Base-by-base conservation (phyloP, 2,113 vertebrate species). In the Lethenteron camtschaticum region DNA sequence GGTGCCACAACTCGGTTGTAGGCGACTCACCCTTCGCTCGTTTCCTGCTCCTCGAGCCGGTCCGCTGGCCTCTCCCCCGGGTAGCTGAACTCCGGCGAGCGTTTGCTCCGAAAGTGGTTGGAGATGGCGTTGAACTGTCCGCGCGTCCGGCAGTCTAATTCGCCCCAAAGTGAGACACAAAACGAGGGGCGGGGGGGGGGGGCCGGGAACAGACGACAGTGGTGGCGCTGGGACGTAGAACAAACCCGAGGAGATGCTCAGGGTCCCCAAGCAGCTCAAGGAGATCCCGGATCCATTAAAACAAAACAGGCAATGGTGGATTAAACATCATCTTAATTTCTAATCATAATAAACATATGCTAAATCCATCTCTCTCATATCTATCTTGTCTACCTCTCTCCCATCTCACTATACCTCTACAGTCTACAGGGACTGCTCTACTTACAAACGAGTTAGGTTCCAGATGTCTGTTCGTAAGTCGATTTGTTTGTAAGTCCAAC, bases 71-170 rank as follows among this genome's bases (percentile, higher is more conserved):
- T 77, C 6, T 83, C 84, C 68, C n/a, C 86, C 57, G 70, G 78
- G 78, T 85, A 89, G 79, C 92, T 99, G 78, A 90, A 86, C 12
- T 89, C 86, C 3, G 81, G 81, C 72, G 90, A 94, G 24, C 94
- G 81, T 70, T 83, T 85, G 71, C 92, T 89, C 71, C 94, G 84
- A 73, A 99, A 95, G 70, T 96, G 94, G 71, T 87, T 87, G 0
- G 94, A 91, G 75, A 99, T 85, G 1, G 85, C 87, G 56, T 88
- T 94, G 78, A 96, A 95, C 77, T 96, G 94, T 20, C 92, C 94
- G 76, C 95, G 84, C 71, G 90, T 89, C 77, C 90, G 85, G 76
- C 94, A 99, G 76, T 99, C 94, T 99, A 78, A 56, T 56, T 70
- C 13, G 68, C 56, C 8, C 57, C 57, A 72, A 14, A 57, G n/a